Conservation (phyloP, 2,113 vertebrate genomes). For the Rhombomys opimus region DNA sequence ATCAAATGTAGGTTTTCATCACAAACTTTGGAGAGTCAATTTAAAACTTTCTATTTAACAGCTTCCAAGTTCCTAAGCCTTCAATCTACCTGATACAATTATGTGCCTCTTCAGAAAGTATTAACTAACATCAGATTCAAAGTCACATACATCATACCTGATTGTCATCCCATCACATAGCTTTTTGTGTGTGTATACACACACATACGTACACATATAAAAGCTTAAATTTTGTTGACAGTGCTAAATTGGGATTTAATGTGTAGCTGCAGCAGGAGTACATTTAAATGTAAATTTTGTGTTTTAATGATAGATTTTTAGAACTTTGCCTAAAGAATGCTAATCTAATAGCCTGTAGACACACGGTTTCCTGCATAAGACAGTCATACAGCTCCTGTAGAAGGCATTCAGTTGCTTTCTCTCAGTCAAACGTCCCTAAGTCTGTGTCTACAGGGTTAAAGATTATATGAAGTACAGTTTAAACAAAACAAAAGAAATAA, state of each 20-base stretch:
- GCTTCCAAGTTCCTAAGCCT: conserved; percentile 68
- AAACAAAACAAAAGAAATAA: background rate
- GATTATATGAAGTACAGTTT: conserved; percentile 44
- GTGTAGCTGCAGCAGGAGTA: conserved; percentile 75
- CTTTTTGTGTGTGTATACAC: conserved; percentile 60
- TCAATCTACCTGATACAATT: conserved; percentile 79
- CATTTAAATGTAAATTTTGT: conserved; percentile 86
- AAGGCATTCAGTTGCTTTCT: conserved; percentile 43
- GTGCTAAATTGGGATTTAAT: conserved; percentile 84
- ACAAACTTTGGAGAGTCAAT: conserved; percentile 73
- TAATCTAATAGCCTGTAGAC: conserved; percentile 79
- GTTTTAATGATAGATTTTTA: conserved; percentile 78
- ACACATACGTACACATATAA: conserved; percentile 5
- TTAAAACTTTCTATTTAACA: conserved; percentile 78
- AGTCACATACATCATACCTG: conserved; percentile 78
- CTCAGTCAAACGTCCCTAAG: conserved; percentile 15
- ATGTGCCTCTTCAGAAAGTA: conserved; percentile 78
- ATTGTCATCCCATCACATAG: conserved; percentile 77
- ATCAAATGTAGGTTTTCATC: conserved; percentile 76
- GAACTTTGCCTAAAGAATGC: conserved; percentile 74
- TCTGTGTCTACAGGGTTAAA: conserved; percentile 19
- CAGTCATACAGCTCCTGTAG: conserved; percentile 64
- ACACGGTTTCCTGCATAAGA: conserved; percentile 78
- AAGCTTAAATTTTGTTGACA: conserved; percentile 87
- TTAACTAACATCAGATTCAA: conserved; percentile 80